Conservation (phyloP, 2,888 invertebrate species). For the Omphaloscelis lunosa region DNA sequence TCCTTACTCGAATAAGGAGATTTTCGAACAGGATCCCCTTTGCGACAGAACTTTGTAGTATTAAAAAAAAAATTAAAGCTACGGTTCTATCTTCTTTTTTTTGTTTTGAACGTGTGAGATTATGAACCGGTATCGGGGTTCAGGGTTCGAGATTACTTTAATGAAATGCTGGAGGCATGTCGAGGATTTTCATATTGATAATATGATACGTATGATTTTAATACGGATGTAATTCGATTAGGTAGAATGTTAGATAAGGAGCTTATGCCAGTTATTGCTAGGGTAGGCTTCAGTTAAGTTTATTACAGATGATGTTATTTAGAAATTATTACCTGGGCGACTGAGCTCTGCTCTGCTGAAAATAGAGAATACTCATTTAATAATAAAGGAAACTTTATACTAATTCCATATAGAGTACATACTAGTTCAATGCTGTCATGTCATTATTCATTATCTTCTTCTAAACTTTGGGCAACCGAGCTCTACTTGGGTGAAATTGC, state of each 20-base stretch:
- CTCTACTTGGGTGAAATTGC: too few relatives aligned
- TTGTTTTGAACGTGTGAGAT: conserved; percentile 63
- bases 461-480: too few relatives aligned
- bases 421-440: too few relatives aligned
- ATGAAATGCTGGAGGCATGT: conserved; percentile 49
- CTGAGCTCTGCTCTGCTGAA: too few relatives aligned
- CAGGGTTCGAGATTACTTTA: conserved; percentile 37
- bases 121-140: conserved; percentile 36
- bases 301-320: background rate
- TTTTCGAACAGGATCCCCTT: conserved; percentile 79
- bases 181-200: conserved; percentile 43
- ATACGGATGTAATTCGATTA: conserved; percentile 27
- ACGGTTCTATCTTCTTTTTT: conserved; percentile 66
- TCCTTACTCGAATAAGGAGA: conserved; percentile 87
- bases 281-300: background rate
- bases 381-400: too few relatives aligned
- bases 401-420: too few relatives aligned
- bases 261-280: background rate
- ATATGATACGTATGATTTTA: conserved; percentile 32
- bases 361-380: too few relatives aligned
- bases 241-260: conserved; percentile 6
- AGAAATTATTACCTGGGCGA: too few relatives aligned
- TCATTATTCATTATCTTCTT: too few relatives aligned
- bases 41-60: conserved; percentile 81
- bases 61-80: conserved; percentile 80